Base-by-base conservation (phyloP, 2,888 invertebrate genomes). In the Troglohyphantes excavatus region DNA sequence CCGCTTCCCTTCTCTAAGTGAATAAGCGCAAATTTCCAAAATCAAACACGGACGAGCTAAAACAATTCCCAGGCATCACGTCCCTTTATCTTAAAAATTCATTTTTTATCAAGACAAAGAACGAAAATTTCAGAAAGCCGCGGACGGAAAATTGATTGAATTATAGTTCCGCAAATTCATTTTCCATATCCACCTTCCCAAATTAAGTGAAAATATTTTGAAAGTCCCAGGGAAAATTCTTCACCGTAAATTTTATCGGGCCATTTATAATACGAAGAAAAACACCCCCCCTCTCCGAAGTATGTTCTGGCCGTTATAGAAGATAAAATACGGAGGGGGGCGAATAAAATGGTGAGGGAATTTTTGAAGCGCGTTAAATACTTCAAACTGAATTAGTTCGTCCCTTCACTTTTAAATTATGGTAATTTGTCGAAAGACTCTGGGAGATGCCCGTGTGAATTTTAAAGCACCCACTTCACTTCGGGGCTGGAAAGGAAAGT, bases 331-430 rank as follows among this genome's bases (percentile, higher is more conserved):
- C 11, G 17, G 33, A 70, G n/a, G 17, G 2, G 33, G 9, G 13
- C 11, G 53, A 19, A 19, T 76, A 19, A 39, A 21, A 68, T 17
- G 27, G 43, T 17, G 21, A 26, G 23, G 61, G 61, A 82, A 70
- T 72, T 82, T 82, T 75, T 33, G 84, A 68, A 63, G 78, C 78
- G 79, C 70, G 73, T 46, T 73, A 87, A 79, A 87, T 81, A 73
- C 63, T 87, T 73, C 65, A 87, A 87, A 87, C 79, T 87, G 73
- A 79, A 87, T 87, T 87, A 87, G 72, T 72, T 23, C 59, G 33
- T 87, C 79, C 63, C 72, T 79, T 87, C 87, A 72, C 72, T 72
- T 87, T 87, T 72, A 72, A 87, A 81, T 87, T 87, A 87, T 87
- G 87, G 46, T 87, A 87, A 87, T 87, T 87, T 79, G 79, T 72